phyloP scores from a whole-genome alignment of 2,797 vertebrate genomes.

The Lagodon rhomboides region DNA sequence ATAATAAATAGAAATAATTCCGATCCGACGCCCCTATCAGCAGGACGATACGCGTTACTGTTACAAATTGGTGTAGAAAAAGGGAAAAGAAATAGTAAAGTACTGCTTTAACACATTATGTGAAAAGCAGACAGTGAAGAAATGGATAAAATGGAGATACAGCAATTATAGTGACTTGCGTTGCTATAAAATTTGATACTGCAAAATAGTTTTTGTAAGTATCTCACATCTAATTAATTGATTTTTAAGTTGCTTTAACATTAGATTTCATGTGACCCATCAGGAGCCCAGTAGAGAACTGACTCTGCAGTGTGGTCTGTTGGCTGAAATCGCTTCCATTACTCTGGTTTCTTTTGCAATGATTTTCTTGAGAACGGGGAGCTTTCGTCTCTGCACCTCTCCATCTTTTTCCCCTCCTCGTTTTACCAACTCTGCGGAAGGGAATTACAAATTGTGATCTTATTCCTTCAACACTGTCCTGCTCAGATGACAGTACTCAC shows the following conservation, averaged over 20 bases:
- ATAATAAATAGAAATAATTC: too few relatives aligned
- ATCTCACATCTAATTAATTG: not conserved
- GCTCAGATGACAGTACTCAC: constrained; percentile 4
- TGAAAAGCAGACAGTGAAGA: too few relatives aligned
- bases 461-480: constrained; percentile 37
- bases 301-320: not conserved
- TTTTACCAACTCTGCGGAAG: constrained; percentile 12
- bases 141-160: not conserved
- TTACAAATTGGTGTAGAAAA: too few relatives aligned
- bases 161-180: not conserved
- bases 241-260: too few relatives aligned
- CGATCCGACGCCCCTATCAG: too few relatives aligned
- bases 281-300: not conserved
- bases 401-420: not conserved
- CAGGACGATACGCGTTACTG: too few relatives aligned
- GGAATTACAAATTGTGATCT: constrained; percentile 32
- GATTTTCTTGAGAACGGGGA: not conserved
- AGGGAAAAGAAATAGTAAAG: too few relatives aligned
- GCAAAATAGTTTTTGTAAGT: not conserved
- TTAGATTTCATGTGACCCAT: not conserved
- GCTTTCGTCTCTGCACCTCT: not conserved
- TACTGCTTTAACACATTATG: too few relatives aligned
- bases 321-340: not conserved
- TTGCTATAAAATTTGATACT: not conserved
- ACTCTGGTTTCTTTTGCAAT: not conserved